phyloP scores from a whole-genome alignment of 1,140 invertebrate genomes.

The Campoletis sonorensis region DNA sequence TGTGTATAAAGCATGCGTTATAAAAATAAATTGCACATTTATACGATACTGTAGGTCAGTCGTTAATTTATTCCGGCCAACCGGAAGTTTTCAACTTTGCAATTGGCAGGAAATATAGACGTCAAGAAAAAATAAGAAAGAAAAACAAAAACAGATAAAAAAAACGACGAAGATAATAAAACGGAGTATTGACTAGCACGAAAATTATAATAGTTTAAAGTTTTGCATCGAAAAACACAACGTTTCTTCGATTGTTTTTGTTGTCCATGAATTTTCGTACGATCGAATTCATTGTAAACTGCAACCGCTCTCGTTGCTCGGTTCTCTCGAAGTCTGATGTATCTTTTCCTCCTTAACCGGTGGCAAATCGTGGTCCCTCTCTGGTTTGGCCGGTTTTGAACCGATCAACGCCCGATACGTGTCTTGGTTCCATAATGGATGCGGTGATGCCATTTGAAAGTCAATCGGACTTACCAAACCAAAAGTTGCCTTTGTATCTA shows the following conservation, averaged over 20 bases:
- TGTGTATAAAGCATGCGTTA: background rate
- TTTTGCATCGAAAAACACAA: slow-evolving; percentile 43
- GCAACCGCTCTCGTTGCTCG: slow-evolving; percentile 82
- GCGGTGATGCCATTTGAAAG: slow-evolving; percentile 77
- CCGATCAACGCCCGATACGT: slow-evolving; percentile 59
- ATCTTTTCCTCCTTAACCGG: slow-evolving; percentile 82
- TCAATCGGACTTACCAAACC: slow-evolving; percentile 83
- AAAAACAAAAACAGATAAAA: background rate
- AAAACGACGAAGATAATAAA: background rate
- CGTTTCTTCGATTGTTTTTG: slow-evolving; percentile 25
- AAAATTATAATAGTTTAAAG: background rate
- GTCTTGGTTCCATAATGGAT: slow-evolving; percentile 78
- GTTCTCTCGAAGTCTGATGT: slow-evolving; percentile 80
- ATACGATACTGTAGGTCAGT: slow-evolving; percentile 19
- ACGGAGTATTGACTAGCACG: too few relatives aligned
- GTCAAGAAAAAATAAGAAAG: background rate
- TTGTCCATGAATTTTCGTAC: background rate
- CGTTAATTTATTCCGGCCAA: background rate
- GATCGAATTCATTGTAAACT: slow-evolving; percentile 72
- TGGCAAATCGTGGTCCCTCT: slow-evolving; percentile 78
- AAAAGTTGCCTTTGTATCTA: slow-evolving; percentile 83
- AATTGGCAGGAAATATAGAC: slow-evolving; percentile 22
- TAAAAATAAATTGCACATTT: slow-evolving; percentile 40
- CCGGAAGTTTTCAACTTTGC: background rate
- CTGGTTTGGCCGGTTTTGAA: slow-evolving; percentile 59